phyloP scores from a whole-genome alignment of 2,797 vertebrate species.

The Clarias platycephalus region DNA sequence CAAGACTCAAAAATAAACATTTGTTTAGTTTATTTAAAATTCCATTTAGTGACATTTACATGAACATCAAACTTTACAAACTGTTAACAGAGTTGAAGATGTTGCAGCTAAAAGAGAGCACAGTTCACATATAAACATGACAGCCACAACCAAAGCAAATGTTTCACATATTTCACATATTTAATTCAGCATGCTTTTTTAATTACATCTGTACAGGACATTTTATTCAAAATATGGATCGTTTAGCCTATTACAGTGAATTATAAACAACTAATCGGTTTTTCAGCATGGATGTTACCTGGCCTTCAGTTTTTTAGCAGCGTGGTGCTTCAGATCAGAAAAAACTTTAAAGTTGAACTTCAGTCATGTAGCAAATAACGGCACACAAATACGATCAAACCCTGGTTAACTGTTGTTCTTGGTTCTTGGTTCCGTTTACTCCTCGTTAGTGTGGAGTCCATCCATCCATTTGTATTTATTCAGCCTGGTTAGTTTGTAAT shows the following conservation, averaged over 20 bases:
- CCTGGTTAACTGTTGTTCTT: not conserved
- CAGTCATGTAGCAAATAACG: not conserved
- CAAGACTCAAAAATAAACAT: not conserved
- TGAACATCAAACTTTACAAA: conserved; percentile 19
- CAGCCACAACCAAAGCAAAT: not conserved
- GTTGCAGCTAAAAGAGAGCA: conserved; percentile 6
- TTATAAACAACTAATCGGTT: not conserved
- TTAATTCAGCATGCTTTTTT: not conserved
- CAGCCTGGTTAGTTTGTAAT: not conserved
- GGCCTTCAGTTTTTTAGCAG: not conserved
- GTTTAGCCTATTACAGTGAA: not conserved
- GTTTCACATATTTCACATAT: conserved; percentile 12
- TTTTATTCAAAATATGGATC: not conserved
- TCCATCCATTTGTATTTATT: not conserved
- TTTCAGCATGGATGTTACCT: not conserved
- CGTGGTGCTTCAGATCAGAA: not conserved
- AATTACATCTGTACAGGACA: not conserved
- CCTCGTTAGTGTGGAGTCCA: not conserved
- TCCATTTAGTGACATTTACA: not conserved
- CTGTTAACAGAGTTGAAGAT: conserved; percentile 1
- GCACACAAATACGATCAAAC: not conserved
- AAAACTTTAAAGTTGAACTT: not conserved
- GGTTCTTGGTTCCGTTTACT: not conserved
- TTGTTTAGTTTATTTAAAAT: conserved; percentile 13
- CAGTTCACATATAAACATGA: not conserved